These are phyloP conservation scores for Ammospiza caudacuta DNA, from an alignment of 2,113 vertebrate genomes.

Conservation along the genomic window DNA sequence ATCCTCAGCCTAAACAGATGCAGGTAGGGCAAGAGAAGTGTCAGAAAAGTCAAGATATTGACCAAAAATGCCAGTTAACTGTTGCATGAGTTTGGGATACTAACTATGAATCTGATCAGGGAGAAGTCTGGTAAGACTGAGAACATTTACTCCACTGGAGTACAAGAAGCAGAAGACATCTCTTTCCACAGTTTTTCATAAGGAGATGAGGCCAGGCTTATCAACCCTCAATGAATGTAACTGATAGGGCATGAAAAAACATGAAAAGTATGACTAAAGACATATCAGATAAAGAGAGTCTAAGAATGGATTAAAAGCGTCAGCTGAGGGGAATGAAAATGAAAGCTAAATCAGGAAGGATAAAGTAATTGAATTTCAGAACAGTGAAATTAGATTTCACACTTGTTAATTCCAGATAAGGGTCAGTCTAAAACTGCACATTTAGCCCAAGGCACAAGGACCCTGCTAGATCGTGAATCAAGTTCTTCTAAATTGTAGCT, in stretches of 20 bases:
- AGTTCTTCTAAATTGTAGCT: background rate
- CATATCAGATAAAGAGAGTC: background rate
- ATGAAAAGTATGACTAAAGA: background rate
- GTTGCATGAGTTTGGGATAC: background rate
- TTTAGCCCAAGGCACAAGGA: background rate
- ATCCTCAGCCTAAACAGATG: background rate
- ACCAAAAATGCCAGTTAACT: background rate
- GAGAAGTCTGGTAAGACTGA: background rate
- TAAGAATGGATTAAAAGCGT: constrained; percentile 1
- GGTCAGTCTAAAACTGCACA: background rate
- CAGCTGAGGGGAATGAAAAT: constrained; percentile 12
- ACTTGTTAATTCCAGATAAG: background rate
- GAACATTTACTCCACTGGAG: background rate
- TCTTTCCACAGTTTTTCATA: background rate
- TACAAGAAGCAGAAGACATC: background rate
- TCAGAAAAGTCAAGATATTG: background rate
- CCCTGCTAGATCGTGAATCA: background rate
- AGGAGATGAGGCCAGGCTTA: background rate
- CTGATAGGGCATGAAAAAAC: background rate
- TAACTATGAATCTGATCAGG: background rate
- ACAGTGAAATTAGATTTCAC: background rate
- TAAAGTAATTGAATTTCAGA: constrained; percentile 10
- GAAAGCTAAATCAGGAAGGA: constrained; percentile 13
- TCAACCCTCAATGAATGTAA: background rate
- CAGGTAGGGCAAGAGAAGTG: background rate